phyloP scores from a whole-genome alignment of 2,113 vertebrate genomes.

The Loxodonta africana region DNA sequence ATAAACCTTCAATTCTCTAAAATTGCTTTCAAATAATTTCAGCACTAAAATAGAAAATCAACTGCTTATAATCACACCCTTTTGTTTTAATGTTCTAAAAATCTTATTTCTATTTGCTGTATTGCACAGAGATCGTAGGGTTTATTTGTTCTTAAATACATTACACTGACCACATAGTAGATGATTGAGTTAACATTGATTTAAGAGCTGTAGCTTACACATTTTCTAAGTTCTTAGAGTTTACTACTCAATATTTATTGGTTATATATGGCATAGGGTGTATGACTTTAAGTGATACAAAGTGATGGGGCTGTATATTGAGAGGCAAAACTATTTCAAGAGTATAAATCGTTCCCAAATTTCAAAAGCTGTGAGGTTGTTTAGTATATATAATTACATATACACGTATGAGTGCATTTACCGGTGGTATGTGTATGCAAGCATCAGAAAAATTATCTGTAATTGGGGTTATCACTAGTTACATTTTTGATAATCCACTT shows the following conservation, averaged over 20 bases:
- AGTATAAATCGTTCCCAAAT: background rate
- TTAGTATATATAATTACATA: background rate
- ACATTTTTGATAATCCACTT: background rate
- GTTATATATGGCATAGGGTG: background rate
- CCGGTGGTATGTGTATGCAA: background rate
- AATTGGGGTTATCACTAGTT: background rate
- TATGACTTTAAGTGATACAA: background rate
- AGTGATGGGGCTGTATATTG: fast-evolving
- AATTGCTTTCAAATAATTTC: slow-evolving; percentile 42
- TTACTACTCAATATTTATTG: slow-evolving; percentile 2
- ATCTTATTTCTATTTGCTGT: background rate
- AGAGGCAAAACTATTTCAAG: background rate
- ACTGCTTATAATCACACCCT: background rate
- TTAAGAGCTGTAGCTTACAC: background rate
- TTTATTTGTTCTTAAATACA: background rate
- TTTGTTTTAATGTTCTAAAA: background rate
- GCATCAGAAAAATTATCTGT: background rate
- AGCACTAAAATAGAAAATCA: background rate
- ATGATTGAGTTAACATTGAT: slow-evolving; percentile 7
- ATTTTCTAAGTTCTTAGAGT: background rate
- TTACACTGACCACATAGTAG: background rate
- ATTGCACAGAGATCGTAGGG: background rate
- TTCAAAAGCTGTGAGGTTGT: background rate
- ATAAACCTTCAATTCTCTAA: background rate
- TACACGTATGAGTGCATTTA: background rate